Evolutionary conservation across 2,888 invertebrate species (phyloP).

Genomic region (Dasypogon diadema): DNA sequence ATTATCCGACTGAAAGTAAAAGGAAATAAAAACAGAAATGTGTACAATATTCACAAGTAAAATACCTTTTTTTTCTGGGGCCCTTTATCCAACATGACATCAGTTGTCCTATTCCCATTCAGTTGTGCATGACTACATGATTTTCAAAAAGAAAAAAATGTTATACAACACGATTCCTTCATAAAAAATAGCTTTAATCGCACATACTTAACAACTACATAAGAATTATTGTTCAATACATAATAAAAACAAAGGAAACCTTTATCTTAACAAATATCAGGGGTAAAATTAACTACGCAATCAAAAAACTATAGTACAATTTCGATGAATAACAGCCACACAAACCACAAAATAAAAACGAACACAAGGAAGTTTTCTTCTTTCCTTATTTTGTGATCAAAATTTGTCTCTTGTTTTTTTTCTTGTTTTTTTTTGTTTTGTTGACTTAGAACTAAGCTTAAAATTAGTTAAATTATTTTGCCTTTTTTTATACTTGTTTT

Average conservation of each 20-base stretch:
- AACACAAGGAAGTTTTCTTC: not conserved
- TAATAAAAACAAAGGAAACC: slow-evolving; percentile 25
- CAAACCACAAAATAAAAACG: slow-evolving; percentile 8
- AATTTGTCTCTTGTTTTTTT: not conserved
- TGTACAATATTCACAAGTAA: too few species aligned
- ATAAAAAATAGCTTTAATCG: slow-evolving; percentile 45
- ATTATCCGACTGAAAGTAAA: too few species aligned
- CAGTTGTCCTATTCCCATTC: too few species aligned
- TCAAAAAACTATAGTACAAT: slow-evolving; percentile 12
- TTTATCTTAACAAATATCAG: slow-evolving; percentile 16
- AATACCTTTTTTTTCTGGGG: too few species aligned
- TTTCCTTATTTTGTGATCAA: slow-evolving; percentile 15
- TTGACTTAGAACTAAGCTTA: slow-evolving; percentile 3
- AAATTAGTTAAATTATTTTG: slow-evolving; percentile 31
- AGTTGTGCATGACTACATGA: too few species aligned
- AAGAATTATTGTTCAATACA: slow-evolving; percentile 34
- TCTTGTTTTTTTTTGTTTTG: not conserved
- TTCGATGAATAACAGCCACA: slow-evolving; percentile 27
- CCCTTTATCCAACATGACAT: too few species aligned
- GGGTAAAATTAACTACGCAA: slow-evolving; percentile 21
- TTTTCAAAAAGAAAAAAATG: too few species aligned
- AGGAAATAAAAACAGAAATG: too few species aligned
- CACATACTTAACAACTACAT: slow-evolving; percentile 40
- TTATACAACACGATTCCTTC: not conserved
- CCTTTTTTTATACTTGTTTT: not conserved